A percentile compares a stretch with the other conserved stretches of the same genome.
These are phyloP conservation scores for Pteromalus puparum DNA, from an alignment of 1,140 invertebrate species.

Conservation along the genomic window DNA sequence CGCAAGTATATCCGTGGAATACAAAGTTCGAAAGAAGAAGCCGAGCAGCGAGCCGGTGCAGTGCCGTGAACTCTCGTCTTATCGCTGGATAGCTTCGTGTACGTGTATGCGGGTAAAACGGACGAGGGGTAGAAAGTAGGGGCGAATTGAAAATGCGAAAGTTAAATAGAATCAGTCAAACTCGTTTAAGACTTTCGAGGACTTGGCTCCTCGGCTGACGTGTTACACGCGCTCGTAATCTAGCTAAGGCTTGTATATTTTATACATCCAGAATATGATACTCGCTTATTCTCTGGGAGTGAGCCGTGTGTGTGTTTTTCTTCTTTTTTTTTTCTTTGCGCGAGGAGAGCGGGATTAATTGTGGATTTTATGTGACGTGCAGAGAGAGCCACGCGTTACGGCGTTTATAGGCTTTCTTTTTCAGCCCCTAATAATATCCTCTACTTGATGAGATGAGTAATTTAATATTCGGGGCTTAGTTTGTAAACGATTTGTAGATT, in stretches of 20 bases:
- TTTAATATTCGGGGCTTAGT: not conserved
- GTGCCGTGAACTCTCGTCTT: not conserved
- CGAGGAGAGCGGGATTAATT: not conserved
- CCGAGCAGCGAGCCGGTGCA: not conserved
- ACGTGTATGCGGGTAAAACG: not conserved
- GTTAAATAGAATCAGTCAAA: constrained; percentile 67
- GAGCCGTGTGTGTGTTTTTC: too few relatives aligned
- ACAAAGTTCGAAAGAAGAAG: not conserved
- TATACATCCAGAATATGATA: too few relatives aligned
- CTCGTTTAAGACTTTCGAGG: constrained; percentile 63
- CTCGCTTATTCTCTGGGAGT: too few relatives aligned
- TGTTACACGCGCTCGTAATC: too few relatives aligned
- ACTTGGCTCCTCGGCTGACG: constrained; percentile 54
- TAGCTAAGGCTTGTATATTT: too few relatives aligned
- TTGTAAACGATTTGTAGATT: too few relatives aligned
- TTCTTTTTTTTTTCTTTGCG: not conserved
- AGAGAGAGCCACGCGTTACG: too few relatives aligned
- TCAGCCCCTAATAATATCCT: too few relatives aligned
- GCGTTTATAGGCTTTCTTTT: too few relatives aligned
- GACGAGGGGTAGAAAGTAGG: not conserved
- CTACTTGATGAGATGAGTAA: not conserved
- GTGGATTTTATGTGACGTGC: too few relatives aligned
- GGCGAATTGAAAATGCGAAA: constrained; percentile 63
- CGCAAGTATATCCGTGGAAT: not conserved
- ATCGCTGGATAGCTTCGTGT: not conserved